These are phyloP conservation scores for Trinectes maculatus DNA, from an alignment of 2,113 vertebrate species.

Conservation along the genomic window DNA sequence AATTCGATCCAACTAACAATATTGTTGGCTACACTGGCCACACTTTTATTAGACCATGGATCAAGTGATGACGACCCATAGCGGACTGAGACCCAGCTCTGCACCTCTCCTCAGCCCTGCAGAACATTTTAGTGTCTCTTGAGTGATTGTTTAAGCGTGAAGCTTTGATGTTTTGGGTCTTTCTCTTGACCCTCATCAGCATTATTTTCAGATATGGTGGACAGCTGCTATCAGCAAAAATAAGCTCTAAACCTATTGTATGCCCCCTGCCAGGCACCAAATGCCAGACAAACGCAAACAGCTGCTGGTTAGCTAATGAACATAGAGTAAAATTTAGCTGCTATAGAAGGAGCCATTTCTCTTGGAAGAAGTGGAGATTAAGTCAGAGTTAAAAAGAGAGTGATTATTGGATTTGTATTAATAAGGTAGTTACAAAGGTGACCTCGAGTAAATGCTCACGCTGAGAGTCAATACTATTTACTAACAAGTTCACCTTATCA, in stretches of 20 bases:
- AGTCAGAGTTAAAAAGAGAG: slow-evolving; percentile 4
- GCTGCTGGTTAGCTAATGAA: background rate
- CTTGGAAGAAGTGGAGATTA: background rate
- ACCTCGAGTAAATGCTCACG: background rate
- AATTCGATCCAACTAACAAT: too few relatives aligned
- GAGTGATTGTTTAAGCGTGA: background rate
- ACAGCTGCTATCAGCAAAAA: background rate
- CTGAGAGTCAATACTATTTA: background rate
- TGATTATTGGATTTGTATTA: slow-evolving; percentile 4
- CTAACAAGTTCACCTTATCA: too few relatives aligned
- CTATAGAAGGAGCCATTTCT: too few relatives aligned
- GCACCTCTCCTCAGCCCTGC: background rate
- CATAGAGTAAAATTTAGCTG: background rate
- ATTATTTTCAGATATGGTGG: background rate
- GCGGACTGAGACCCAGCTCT: background rate
- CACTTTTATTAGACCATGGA: too few relatives aligned
- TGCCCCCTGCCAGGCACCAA: background rate
- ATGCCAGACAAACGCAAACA: background rate
- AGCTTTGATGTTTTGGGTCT: background rate
- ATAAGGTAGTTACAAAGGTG: background rate
- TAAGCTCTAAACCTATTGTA: background rate
- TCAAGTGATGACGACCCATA: too few relatives aligned
- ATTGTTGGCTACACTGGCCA: too few relatives aligned
- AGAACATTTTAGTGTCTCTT: background rate
- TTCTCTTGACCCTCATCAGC: background rate